These are phyloP conservation scores for Lobophora halterata DNA, from an alignment of 2,888 invertebrate genomes.

Conservation along the genomic window DNA sequence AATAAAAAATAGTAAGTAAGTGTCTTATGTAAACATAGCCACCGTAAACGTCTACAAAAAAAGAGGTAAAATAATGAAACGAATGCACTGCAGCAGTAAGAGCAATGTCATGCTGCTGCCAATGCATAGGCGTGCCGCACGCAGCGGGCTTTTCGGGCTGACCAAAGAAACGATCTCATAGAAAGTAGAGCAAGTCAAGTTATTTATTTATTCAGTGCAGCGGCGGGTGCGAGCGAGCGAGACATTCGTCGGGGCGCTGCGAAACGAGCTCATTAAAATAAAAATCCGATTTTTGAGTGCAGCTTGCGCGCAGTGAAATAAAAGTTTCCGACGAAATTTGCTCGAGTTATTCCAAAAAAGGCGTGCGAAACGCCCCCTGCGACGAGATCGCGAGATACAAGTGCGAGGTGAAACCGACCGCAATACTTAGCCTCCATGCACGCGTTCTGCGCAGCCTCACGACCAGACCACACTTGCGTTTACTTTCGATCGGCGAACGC, in stretches of 20 bases:
- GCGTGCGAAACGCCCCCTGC: constrained; percentile 67
- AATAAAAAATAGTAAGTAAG: too few relatives aligned
- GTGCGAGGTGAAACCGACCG: constrained; percentile 74
- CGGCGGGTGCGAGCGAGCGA: constrained; percentile 70
- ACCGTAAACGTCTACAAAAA: too few relatives aligned
- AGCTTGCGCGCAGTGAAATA: constrained; percentile 70
- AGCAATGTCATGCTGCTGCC: constrained; percentile 5
- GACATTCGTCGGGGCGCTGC: constrained; percentile 55
- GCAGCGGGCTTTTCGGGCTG: constrained; percentile 58
- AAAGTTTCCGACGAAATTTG: constrained; percentile 77
- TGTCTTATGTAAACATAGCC: too few relatives aligned
- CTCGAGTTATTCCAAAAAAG: constrained; percentile 80
- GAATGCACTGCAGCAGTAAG: too few relatives aligned
- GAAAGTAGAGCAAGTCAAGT: constrained; percentile 79
- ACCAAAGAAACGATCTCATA: constrained; percentile 78
- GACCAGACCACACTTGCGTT: constrained; percentile 29
- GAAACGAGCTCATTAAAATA: constrained; percentile 79
- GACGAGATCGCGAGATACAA: constrained; percentile 66
- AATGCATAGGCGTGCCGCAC: constrained; percentile 32
- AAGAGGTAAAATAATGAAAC: too few relatives aligned
- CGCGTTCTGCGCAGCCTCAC: constrained; percentile 29
- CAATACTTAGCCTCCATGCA: constrained; percentile 56
- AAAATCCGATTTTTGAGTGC: constrained; percentile 76
- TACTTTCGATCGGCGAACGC: constrained; percentile 53
- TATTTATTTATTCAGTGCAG: constrained; percentile 79